phyloP scores from a whole-genome alignment of 2,888 invertebrate genomes.

The Alloplasta piceator region DNA sequence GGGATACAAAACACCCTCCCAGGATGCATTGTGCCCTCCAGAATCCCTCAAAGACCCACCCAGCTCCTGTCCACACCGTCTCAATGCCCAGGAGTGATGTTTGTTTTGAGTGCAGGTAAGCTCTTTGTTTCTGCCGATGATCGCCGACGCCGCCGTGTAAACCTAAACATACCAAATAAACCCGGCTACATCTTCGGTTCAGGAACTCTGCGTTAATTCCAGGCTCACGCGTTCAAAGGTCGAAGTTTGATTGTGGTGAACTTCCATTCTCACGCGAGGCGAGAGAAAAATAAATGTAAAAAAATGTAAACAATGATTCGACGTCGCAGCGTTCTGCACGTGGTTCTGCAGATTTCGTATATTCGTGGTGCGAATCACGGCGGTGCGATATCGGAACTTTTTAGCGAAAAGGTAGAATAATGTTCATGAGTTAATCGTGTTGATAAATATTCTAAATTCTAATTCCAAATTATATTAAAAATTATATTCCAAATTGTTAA shows the following conservation, averaged over 20 bases:
- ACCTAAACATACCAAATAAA: constrained; percentile 20
- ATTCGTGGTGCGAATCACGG: too few relatives aligned
- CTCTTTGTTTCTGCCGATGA: constrained; percentile 78
- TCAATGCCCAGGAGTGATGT: constrained; percentile 74
- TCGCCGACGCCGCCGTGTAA: constrained; percentile 59
- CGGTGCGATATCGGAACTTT: too few relatives aligned
- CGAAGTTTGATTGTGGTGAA: background rate
- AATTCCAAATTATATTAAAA: too few relatives aligned
- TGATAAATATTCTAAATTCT: too few relatives aligned
- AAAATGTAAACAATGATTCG: constrained; percentile 35
- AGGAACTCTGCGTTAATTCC: background rate
- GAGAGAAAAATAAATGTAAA: constrained; percentile 56
- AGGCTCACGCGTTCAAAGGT: too few relatives aligned
- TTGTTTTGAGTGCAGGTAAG: constrained; percentile 82
- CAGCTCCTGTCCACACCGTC: constrained; percentile 23
- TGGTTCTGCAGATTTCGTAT: too few relatives aligned
- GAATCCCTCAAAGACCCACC: constrained; percentile 27
- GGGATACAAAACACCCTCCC: constrained; percentile 45
- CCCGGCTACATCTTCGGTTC: background rate
- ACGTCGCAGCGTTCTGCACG: too few relatives aligned
- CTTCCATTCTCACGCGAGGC: constrained; percentile 61
- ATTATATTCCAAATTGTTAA: too few relatives aligned
- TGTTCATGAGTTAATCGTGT: too few relatives aligned
- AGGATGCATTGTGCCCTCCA: constrained; percentile 59
- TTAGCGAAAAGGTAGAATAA: too few relatives aligned